Base-by-base conservation (phyloP, 2,888 invertebrate genomes). In the Diplazon laetatorius region DNA sequence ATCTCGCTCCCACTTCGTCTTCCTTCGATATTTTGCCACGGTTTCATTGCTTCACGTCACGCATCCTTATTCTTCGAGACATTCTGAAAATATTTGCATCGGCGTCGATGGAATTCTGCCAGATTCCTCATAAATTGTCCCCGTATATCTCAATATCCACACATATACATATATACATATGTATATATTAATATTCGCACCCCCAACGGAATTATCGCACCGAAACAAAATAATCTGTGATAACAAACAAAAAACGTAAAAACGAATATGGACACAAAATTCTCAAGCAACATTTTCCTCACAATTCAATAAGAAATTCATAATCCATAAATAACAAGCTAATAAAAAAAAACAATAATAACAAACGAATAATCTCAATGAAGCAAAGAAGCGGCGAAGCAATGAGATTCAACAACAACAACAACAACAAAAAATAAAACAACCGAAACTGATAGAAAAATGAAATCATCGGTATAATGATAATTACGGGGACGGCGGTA, bases 11-110 rank as follows among this genome's bases (percentile, higher is more conserved):
- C n/a, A 44, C 37, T 12, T 3, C 37, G 22, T 57, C 22, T 30
- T 39, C 16, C 42, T 62, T 79, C 71, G 72, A 75, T 79, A 80
- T 82, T 83, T 82, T 80, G 81, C 76, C 66, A 48, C 75, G n/a
- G 74, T 35, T 65, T 65, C 78, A 73, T 74, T 71, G 81, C 20
- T 66, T 30, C 30, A 30, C n/a, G 6, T 30, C 30, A 6, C 30
- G 30, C 48, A 12, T 35, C 2, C 59, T 39, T 10, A n/a, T 48
- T 57, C 48, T 37, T 60, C 39, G 39, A 42, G 60, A 42, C 2
- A 46, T 48, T 20, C 8, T 9, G 10, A 20, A 30, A 5, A 2
- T 10, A 20, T 48, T 48, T 20, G 20, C 48, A 8, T 48, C 10
- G 20, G 9, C 30, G 30, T 6, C 6, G 30, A 30, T 30, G 30